Evolutionary conservation across 2,797 vertebrate genomes (phyloP), one percentile per base, ranked within the genome.

Genomic region (Urosaurus nigricauda): DNA sequence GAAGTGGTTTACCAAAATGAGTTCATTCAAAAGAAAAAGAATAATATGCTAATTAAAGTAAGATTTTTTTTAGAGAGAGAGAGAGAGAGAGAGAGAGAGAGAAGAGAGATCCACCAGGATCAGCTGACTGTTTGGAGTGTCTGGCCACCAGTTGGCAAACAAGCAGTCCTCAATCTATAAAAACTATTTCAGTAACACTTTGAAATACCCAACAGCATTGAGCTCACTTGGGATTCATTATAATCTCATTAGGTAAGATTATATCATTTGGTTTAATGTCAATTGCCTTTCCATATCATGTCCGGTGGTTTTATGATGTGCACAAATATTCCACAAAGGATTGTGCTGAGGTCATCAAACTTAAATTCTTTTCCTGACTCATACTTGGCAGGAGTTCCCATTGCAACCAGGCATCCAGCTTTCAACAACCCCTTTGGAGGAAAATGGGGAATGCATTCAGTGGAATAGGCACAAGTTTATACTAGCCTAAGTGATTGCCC

Each of bases 181-280:
- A 97, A 96, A 86, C 37, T 95, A 92, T 94, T 96, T 96, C 96
- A 95, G 94, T 94, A 96, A 96, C 95, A 95, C 96, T 97, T 97
- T 97, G 95, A 97, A 97, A 97, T 97, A 95, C 96, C 95, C 95
- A 96, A 95, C 94, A 94, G 95, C 96, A 95, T 92, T 94, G 85
- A 94, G 93, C 91, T 96, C 96, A 96, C 96, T 97, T 96, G 96
- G 96, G 96, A 97, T 96, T 96, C 96, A 97, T 97, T 97, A 97
- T 97, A 96, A 95, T 94, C 91, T 94, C 95, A 96, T 97, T 97
- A 97, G 93, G 92, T 95, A 85, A 95, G 96, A 96, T 96, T 97
- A 96, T 97, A 97, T 97, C 93, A 96, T 96, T 97, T 96, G 95
- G 94, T 97, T 95, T 96, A 97, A 96, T 97, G 96, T 97, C 96